Conservation (phyloP, 2,888 invertebrate species). For the Gonocerus acuteangulatus region DNA sequence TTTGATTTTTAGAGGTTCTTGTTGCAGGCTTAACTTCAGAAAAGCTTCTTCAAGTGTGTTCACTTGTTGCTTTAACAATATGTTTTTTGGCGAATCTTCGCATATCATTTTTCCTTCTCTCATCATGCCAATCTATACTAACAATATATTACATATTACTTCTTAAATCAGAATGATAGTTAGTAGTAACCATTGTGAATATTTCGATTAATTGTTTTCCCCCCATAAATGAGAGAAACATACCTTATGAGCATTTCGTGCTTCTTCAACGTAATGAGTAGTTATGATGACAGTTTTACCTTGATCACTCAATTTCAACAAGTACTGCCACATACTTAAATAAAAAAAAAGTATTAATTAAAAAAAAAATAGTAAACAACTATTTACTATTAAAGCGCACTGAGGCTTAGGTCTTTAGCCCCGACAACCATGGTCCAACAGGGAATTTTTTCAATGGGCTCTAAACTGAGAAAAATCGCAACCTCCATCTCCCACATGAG, state of each 20-base stretch:
- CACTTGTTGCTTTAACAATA: conserved; percentile 61
- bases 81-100: conserved; percentile 68
- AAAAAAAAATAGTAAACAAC: not conserved
- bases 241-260: conserved; percentile 51
- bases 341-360: not conserved
- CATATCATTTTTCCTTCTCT: conserved; percentile 76
- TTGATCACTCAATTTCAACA: conserved; percentile 61
- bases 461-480: too few species aligned
- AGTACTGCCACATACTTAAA: conserved; percentile 78
- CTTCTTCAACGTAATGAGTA: conserved; percentile 92
- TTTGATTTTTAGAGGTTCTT: conserved; percentile 40
- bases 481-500: too few species aligned
- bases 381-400: too few species aligned
- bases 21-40: conserved; percentile 63
- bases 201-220: too few species aligned
- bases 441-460: too few species aligned
- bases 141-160: conserved; percentile 4
- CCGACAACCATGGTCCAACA: too few species aligned
- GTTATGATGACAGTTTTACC: conserved; percentile 81
- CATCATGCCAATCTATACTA: conserved; percentile 74
- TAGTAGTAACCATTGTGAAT: too few species aligned
- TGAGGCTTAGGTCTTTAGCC: too few species aligned
- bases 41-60: conserved; percentile 81
- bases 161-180: not conserved
- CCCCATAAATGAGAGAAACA: too few species aligned